Percentiles rank a stretch among this genome's conserved stretches.
These are phyloP conservation scores for Brienomyrus longianalis DNA, from an alignment of 2,113 vertebrate genomes.

Conservation along the genomic window DNA sequence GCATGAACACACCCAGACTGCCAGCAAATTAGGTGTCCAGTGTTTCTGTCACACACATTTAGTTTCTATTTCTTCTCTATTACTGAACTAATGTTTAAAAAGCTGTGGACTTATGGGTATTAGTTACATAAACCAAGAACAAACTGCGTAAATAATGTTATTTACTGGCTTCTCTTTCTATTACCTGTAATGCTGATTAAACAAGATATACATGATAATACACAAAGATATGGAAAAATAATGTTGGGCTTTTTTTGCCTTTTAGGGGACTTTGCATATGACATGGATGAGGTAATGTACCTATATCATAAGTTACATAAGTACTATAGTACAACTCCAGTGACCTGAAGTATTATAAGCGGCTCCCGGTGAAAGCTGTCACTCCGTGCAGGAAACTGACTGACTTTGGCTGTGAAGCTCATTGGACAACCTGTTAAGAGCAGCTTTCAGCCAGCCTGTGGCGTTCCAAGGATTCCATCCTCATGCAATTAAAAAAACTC, in stretches of 20 bases:
- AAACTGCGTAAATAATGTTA: not conserved
- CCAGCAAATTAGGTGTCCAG: not conserved
- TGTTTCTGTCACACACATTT: not conserved
- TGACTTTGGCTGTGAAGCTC: not conserved
- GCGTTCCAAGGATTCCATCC: not conserved
- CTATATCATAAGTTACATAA: constrained; percentile 17
- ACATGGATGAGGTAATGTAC: constrained; percentile 70
- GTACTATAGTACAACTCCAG: not conserved
- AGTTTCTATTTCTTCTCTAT: constrained; percentile 29
- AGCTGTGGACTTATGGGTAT: not conserved
- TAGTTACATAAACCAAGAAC: not conserved
- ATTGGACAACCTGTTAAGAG: not conserved
- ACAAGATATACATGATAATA: not conserved
- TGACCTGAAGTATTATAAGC: not conserved
- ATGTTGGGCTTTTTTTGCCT: constrained; percentile 19
- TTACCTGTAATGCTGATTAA: not conserved
- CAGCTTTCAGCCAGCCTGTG: not conserved
- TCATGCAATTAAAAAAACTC: not conserved
- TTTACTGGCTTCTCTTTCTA: not conserved
- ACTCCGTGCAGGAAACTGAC: not conserved
- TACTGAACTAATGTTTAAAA: not conserved
- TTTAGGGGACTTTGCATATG: constrained; percentile 81
- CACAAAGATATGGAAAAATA: not conserved
- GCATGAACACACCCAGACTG: not conserved
- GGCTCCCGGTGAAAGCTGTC: not conserved